phyloP scores from a whole-genome alignment of 1,140 invertebrate genomes.

The Aphaenogaster ashmeadi region DNA sequence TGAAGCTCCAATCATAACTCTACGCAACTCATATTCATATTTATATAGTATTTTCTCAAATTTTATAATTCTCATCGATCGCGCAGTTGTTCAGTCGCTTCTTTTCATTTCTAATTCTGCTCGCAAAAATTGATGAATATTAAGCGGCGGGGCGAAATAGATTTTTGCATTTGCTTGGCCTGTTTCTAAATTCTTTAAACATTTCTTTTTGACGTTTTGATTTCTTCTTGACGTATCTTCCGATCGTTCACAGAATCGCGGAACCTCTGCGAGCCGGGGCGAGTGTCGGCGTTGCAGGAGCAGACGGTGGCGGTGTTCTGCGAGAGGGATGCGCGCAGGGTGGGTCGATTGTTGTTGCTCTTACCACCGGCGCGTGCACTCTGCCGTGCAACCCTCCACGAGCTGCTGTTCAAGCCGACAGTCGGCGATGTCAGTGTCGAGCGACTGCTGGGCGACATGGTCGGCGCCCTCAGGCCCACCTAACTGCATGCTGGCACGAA shows the following conservation, averaged over 20 bases:
- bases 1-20: background rate
- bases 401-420: conserved; percentile 91
- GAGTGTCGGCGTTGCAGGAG: conserved; percentile 92
- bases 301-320: conserved; percentile 92
- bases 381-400: conserved; percentile 88
- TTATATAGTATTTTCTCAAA: background rate
- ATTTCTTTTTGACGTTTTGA: background rate
- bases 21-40: background rate
- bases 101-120: background rate
- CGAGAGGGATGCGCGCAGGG: conserved; percentile 89
- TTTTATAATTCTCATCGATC: background rate
- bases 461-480: conserved; percentile 76
- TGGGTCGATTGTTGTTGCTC: conserved; percentile 91
- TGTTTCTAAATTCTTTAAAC: background rate
- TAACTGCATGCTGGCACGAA: conserved; percentile 42
- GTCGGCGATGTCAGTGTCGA: conserved; percentile 91
- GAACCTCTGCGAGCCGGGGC: conserved; percentile 89
- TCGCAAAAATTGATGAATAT: background rate
- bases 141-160: background rate
- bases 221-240: too few relatives aligned
- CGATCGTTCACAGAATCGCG: conserved; percentile 88
- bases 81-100: background rate
- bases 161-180: background rate
- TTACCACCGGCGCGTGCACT: conserved; percentile 89
- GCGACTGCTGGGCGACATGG: conserved; percentile 90